Evolutionary conservation across 2,113 vertebrate species (phyloP), one percentile per base, ranked within the genome.

Genomic region (Gnathonemus echidnorhynchus): DNA sequence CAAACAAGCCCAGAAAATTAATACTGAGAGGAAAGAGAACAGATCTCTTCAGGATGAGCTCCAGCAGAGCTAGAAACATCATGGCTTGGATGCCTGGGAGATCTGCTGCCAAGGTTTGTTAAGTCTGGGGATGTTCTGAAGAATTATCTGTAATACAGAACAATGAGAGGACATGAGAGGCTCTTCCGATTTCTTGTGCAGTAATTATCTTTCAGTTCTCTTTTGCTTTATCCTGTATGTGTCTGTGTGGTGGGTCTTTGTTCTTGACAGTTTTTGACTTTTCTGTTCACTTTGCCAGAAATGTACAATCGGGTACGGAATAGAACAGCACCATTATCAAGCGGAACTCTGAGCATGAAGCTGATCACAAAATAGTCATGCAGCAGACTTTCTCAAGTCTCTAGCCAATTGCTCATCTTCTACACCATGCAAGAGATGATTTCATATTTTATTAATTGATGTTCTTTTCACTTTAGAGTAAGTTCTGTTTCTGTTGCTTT

Each of bases 221-320:
- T 31, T 49, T 50, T 48, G 45, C 24, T 27, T 49, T 35, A 21
- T 31, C 62, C 50, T 15, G 31, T 87, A 31, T 56, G 31, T 39
- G 50, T 35, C 21, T 53, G 50, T 53, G 86, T 87, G 35, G 13
- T 87, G 27, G 27, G 83, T 66, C 45, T 52, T 46, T 48, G 52
- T 50, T 84, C 58, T 5, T 87, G 84, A 66, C 24, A 21, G 52
- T 86, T 52, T 48, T 45, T 58, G 49, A 53, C 27, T 88, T 50
- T 90, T 42, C 17, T 87, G 56, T 87, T 66, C 24, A 84, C 89
- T 87, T 74, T 21, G 15, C 56, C 84, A 50, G 90, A 88, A 92
- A 92, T 88, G 58, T 66, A 58, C 42, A 91, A 92, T 58, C 66
- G 86, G 93, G 87, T 87, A 88, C 52, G 90, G 80, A 58, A 17